Base-by-base conservation (phyloP, 64 coral and sea anemone species). In the Stylophora pistillata region DNA sequence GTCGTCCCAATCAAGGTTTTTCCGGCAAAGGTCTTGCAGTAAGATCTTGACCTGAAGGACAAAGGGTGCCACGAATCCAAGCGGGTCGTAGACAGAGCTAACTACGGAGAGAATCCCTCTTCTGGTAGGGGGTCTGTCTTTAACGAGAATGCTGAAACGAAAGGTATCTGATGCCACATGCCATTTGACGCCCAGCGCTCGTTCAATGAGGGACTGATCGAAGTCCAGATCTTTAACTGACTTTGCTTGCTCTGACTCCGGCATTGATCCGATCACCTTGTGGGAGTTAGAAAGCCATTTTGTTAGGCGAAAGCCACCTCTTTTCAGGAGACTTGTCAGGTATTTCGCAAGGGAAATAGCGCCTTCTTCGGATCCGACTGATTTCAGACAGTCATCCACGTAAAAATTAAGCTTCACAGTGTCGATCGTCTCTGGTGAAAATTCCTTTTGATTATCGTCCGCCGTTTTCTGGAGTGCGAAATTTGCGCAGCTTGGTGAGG, bases 351-450 rank as follows among this genome's bases (percentile, higher is more conserved):
- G 16, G 1, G 0, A n/a, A 9, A 70, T 26, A 70, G 71, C 71
- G 0, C 16, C 26, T 15, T 73, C 10, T 5, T 30, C 27, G 31
- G 71, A 5, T 73, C 0, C 10, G 3, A 73, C 28, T 0, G 71
- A 73, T n/a, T 73, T 73, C 27, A 73, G 71, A 14, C 71, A 73
- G 16, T 73, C 71, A 12, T 73, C 78, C 0, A 81, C 54, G 78
- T 81, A 81, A 17, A 81, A 81, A 26, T 81, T 81, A 2, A 12
- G 16, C n/a, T 23, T 20, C 0, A 81, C 78, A 4, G 25, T 81
- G 3, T 53, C 0, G 0, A 27, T 5, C 23, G 26, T 27, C 9
- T 61, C n/a, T 0, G 78, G 2, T 17, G 20, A 2, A 26, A 58
- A 58, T 14, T 26, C 9, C 10, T 59, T 81, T 59, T 81, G 20